Conservation (phyloP, 2,113 vertebrate genomes). For the Phrynosoma blainvillii region DNA sequence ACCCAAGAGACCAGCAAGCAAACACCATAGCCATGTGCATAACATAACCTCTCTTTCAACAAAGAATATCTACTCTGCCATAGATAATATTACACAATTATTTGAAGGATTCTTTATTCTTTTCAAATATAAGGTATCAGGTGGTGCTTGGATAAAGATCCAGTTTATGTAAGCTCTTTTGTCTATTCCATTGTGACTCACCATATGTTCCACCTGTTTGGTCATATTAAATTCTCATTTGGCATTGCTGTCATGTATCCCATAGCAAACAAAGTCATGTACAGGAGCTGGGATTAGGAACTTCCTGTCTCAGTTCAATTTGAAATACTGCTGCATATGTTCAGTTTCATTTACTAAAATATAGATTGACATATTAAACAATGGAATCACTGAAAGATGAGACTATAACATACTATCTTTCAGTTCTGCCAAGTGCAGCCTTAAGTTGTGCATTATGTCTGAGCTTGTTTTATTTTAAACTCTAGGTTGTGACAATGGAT, state of each 20-base stretch:
- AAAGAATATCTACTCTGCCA: not conserved
- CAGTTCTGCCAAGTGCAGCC: not conserved
- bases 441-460: no score
- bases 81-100: slow-evolving; percentile 22
- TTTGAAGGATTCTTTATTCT: slow-evolving; percentile 35
- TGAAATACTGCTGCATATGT: not conserved
- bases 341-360: not conserved
- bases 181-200: slow-evolving; percentile 48
- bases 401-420: not conserved
- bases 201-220: slow-evolving; percentile 52
- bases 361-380: not conserved
- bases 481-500: slow-evolving; percentile 11
- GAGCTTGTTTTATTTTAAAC: not conserved
- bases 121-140: slow-evolving; percentile 44
- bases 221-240: slow-evolving; percentile 43
- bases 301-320: not conserved
- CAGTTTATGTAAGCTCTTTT: slow-evolving; percentile 46
- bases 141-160: slow-evolving; percentile 40
- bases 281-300: not conserved
- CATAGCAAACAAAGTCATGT: not conserved
- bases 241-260: slow-evolving; percentile 12
- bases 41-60: slow-evolving; percentile 30
- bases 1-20: slow-evolving; percentile 16
- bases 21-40: slow-evolving; percentile 5
- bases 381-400: not conserved